These are phyloP conservation scores for Hoplostethus atlanticus DNA, from an alignment of 2,797 vertebrate genomes.

Conservation along the genomic window DNA sequence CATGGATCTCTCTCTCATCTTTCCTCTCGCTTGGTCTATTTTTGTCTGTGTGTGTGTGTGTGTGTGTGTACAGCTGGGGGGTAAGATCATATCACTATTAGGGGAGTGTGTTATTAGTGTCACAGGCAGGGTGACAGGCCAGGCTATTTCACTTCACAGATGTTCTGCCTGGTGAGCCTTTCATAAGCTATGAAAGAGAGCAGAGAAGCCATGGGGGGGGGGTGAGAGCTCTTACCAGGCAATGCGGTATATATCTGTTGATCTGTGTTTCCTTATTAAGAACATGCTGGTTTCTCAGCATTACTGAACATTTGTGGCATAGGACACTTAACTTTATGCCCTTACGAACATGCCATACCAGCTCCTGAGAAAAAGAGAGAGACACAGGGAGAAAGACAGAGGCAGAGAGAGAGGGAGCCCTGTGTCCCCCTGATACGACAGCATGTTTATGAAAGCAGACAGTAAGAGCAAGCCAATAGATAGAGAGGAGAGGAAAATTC, in stretches of 20 bases:
- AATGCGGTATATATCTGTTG: neutral
- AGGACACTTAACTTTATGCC: neutral
- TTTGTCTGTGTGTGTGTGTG: constrained; percentile 71
- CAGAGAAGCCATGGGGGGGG: constrained; percentile 37
- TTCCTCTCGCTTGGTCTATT: constrained; percentile 76
- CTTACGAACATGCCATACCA: constrained; percentile 68
- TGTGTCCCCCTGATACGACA: constrained; percentile 83
- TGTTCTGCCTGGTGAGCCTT: constrained; percentile 77
- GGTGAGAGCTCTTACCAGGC: constrained; percentile 16
- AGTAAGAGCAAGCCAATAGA: constrained; percentile 40
- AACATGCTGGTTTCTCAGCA: constrained; percentile 15
- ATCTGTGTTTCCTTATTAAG: constrained; percentile 29
- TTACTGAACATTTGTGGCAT: neutral
- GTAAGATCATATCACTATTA: constrained; percentile 79
- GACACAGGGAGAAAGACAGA: constrained; percentile 10
- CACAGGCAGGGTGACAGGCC: constrained; percentile 79
- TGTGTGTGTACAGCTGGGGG: constrained; percentile 56
- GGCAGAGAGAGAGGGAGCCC: constrained; percentile 24
- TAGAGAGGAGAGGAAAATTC: constrained; percentile 57
- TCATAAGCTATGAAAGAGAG: constrained; percentile 68
- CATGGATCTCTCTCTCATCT: constrained; percentile 77
- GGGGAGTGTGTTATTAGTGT: constrained; percentile 81
- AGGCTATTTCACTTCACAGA: constrained; percentile 70
- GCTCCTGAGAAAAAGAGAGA: neutral
- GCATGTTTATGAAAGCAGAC: constrained; percentile 80